A percentile compares a stretch with the other conserved stretches of the same genome.
These are phyloP conservation scores for Butorides virescens DNA, from an alignment of 2,113 vertebrate genomes.

Conservation along the genomic window DNA sequence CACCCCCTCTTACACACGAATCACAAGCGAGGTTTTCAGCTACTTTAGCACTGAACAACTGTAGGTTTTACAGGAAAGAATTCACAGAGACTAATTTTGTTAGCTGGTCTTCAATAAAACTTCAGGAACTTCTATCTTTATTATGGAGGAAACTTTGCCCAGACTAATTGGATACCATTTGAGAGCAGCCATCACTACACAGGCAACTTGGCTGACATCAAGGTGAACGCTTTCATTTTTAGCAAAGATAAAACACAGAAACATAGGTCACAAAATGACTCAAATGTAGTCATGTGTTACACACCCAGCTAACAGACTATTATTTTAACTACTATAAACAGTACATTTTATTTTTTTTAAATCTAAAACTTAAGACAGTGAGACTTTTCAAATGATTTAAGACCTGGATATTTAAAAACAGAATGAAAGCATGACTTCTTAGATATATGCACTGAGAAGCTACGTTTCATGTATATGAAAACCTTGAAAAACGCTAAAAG, in stretches of 20 bases:
- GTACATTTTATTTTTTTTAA: not conserved
- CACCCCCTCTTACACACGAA: fast-evolving
- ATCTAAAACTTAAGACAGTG: not conserved
- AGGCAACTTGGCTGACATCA: not conserved
- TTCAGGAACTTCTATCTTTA: not conserved
- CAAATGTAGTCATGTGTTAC: not conserved
- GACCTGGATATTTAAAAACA: not conserved
- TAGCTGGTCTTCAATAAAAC: not conserved
- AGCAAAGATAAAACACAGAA: not conserved
- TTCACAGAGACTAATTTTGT: not conserved
- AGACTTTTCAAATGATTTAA: not conserved
- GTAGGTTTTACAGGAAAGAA: not conserved
- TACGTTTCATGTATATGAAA: not conserved
- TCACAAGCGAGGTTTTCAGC: not conserved
- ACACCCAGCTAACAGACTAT: not conserved
- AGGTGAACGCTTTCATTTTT: not conserved
- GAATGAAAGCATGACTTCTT: not conserved
- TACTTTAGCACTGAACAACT: not conserved
- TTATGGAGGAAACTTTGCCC: not conserved
- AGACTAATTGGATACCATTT: not conserved
- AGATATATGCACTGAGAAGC: not conserved
- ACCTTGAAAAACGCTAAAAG: not conserved
- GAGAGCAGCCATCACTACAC: not conserved
- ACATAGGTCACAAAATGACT: not conserved
- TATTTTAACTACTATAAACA: not conserved